Percentiles rank a stretch among this genome's conserved stretches.
These are phyloP conservation scores for Chloropsis hardwickii DNA, from an alignment of 2,113 vertebrate genomes.

Conservation along the genomic window DNA sequence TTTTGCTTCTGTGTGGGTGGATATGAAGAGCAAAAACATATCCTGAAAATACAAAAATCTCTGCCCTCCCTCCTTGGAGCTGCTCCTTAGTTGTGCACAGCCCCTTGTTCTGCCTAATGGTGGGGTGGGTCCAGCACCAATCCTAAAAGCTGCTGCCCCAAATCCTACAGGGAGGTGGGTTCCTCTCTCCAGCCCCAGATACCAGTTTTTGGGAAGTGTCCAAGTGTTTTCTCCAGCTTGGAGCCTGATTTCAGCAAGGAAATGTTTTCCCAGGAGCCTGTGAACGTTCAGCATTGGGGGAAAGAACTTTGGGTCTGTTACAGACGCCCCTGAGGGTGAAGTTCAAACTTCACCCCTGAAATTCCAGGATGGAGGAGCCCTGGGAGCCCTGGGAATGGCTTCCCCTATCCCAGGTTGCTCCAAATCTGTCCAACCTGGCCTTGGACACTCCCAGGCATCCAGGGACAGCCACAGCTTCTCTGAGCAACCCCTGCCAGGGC, in stretches of 20 bases:
- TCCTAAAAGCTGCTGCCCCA: not conserved
- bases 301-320: not conserved
- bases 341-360: not conserved
- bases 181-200: not conserved
- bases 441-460: not conserved
- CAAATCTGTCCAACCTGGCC: not conserved
- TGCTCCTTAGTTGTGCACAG: not conserved
- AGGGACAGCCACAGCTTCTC: not conserved
- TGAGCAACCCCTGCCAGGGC: not conserved
- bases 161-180: not conserved
- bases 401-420: accelerated
- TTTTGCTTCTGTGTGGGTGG: conserved; percentile 27
- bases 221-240: not conserved
- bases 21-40: not conserved
- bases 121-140: not conserved
- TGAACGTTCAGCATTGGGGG: accelerated
- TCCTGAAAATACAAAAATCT: not conserved
- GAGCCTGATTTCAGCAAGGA: not conserved
- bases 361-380: not conserved
- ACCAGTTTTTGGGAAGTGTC: not conserved
- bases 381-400: not conserved
- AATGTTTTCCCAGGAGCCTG: accelerated
- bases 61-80: not conserved
- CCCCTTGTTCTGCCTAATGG: accelerated
- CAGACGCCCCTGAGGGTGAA: not conserved